Evolutionary conservation across 2,113 vertebrate species (phyloP).

Genomic region (Grus americana): DNA sequence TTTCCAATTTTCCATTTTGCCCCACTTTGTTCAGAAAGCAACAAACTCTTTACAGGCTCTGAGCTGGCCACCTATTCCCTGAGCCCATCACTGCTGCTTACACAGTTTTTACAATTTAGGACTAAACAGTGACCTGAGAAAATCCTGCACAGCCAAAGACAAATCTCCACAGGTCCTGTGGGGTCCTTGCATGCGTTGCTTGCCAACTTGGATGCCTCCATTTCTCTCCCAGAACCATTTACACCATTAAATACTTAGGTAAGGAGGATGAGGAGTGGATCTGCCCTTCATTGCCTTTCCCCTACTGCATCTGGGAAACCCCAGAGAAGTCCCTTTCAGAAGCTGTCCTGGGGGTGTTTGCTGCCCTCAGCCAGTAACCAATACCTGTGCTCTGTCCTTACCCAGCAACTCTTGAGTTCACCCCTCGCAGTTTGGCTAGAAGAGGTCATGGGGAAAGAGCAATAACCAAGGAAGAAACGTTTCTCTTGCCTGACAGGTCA

Average conservation of each 20-base stretch:
- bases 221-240: background rate
- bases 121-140: background rate
- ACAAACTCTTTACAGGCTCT: background rate
- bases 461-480: background rate
- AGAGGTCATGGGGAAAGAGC: background rate
- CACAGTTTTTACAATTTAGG: background rate
- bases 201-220: background rate
- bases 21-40: background rate
- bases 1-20: background rate
- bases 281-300: background rate
- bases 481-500: background rate
- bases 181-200: background rate
- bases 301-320: too few relatives aligned
- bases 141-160: background rate
- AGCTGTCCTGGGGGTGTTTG: background rate
- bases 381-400: background rate
- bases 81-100: background rate
- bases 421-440: background rate
- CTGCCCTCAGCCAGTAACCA: background rate
- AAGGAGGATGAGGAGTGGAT: background rate
- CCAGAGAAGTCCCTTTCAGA: background rate
- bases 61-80: background rate
- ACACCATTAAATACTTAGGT: background rate
- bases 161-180: too few relatives aligned
- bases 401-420: background rate